Percentiles rank a stretch among this genome's conserved stretches.
These are phyloP conservation scores for Typhlomys cinereus DNA, from an alignment of 2,113 vertebrate species.

Conservation along the genomic window DNA sequence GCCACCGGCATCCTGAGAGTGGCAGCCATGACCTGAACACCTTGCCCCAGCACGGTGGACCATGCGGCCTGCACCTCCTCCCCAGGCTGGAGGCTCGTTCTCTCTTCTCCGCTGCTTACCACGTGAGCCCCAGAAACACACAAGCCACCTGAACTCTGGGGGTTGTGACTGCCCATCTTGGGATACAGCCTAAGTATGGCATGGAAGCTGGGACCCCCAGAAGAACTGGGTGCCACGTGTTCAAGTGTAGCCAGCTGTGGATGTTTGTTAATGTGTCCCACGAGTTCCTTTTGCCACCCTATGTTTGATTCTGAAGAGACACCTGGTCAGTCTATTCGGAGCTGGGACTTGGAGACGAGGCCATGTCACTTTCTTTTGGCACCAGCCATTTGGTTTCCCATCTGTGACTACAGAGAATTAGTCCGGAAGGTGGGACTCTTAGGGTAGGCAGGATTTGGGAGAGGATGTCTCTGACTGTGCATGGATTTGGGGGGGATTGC, in stretches of 20 bases:
- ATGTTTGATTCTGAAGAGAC: background rate
- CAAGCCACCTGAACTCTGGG: rapidly evolving
- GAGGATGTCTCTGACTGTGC: background rate
- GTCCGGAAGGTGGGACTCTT: too few species aligned
- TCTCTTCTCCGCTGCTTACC: rapidly evolving
- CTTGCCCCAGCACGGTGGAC: background rate
- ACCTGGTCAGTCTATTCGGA: rapidly evolving
- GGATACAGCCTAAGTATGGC: rapidly evolving
- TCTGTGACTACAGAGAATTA: too few species aligned
- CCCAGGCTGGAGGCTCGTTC: background rate
- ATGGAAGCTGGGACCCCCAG: background rate
- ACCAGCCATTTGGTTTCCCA: background rate
- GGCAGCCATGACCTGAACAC: background rate
- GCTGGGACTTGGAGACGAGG: rapidly evolving
- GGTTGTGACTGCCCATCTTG: rapidly evolving
- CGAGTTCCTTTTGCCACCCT: background rate
- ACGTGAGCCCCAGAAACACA: rapidly evolving
- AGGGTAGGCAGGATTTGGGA: rapidly evolving
- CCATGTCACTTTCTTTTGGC: rapidly evolving
- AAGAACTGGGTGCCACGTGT: too few species aligned
- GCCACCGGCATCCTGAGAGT: rapidly evolving
- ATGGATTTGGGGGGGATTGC: too few species aligned
- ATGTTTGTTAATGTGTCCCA: rapidly evolving
- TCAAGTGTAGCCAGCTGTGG: rapidly evolving
- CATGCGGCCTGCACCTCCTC: background rate